Evolutionary conservation across 2,113 vertebrate genomes (phyloP), one percentile per base, ranked within the genome.

Genomic region (Ctenomys sociabilis): DNA sequence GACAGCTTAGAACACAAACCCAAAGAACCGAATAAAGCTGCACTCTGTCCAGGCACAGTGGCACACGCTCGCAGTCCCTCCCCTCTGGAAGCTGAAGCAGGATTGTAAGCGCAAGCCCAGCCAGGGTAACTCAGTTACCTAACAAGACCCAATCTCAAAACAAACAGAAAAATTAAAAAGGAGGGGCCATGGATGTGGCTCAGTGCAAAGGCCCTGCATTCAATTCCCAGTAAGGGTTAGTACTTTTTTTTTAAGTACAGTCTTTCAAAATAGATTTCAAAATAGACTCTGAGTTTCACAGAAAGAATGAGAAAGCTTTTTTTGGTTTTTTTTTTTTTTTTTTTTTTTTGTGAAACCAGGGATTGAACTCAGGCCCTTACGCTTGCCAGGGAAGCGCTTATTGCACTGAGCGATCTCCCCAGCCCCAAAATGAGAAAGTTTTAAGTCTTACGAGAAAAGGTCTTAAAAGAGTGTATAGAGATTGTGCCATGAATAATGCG

Each of bases 361-460:
- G n/a, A n/a, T n/a, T n/a, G n/a, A n/a, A n/a, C n/a, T n/a, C n/a
- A n/a, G n/a, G n/a, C n/a, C n/a, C n/a, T n/a, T n/a, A n/a, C n/a
- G n/a, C n/a, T n/a, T n/a, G n/a, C n/a, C n/a, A n/a, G n/a, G n/a
- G n/a, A n/a, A n/a, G n/a, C n/a, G n/a, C n/a, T n/a, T n/a, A n/a
- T n/a, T n/a, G n/a, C n/a, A n/a, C n/a, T n/a, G n/a, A n/a, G n/a
- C n/a, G n/a, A n/a, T n/a, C n/a, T n/a, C n/a, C n/a, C n/a, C n/a
- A n/a, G n/a, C n/a, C n/a, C n/a, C n/a, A n/a, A 57, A 19, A 80
- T 49, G 54, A 92, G 45, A 78, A 87, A 11, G 17, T 13, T 81
- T 91, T 90, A 70, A 83, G 40, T 68, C 85, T 85, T 80, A 22
- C 59, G 82, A 93, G 59, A 80, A 32, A 72, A 49, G n/a, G 73